These are phyloP conservation scores for Mythimna impura DNA, from an alignment of 2,888 invertebrate species.

Conservation along the genomic window DNA sequence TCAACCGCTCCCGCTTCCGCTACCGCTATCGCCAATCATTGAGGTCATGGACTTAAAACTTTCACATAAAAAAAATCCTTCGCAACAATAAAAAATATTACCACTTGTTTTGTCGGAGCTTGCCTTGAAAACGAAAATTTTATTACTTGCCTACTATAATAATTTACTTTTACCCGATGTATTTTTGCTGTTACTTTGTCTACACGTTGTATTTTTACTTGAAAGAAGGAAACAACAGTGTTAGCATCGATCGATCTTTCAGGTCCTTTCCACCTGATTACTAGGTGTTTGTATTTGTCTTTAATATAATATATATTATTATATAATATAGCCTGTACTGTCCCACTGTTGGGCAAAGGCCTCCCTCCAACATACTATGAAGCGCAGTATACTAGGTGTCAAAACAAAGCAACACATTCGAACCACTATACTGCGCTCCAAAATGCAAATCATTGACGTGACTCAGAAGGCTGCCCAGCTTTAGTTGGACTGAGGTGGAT, in stretches of 20 bases:
- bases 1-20: neutral
- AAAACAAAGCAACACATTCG: no score
- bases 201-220: conserved; percentile 29
- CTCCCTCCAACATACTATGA: no score
- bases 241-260: conserved; percentile 22
- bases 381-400: no score
- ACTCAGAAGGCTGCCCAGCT: no score
- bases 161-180: conserved; percentile 28
- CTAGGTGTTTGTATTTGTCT: neutral
- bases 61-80: conserved; percentile 46
- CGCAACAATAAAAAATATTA: conserved; percentile 41
- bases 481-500: no score
- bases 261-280: neutral
- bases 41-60: neutral
- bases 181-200: conserved; percentile 24
- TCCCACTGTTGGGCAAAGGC: no score
- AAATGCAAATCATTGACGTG: no score
- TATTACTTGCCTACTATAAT: conserved; percentile 43
- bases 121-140: conserved; percentile 23
- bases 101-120: conserved; percentile 35
- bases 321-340: no score
- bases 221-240: conserved; percentile 21
- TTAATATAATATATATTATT: no score
- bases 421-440: no score
- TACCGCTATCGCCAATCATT: neutral